Percentiles rank a stretch among this genome's conserved stretches.
Conservation (phyloP, 2,113 vertebrate species). For the Urocynchramus pylzowi region DNA sequence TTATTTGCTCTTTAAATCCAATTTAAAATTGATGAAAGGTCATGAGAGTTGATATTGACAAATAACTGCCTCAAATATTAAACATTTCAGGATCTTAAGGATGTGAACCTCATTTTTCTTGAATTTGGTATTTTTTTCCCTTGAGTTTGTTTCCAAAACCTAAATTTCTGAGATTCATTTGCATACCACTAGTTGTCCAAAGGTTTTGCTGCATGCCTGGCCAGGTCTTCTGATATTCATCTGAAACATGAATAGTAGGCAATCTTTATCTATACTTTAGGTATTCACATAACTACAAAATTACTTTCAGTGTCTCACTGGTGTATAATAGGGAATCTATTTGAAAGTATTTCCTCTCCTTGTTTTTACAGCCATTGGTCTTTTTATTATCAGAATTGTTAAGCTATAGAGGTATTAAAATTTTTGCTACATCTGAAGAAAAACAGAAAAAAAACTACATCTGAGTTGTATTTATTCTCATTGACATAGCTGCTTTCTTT, state of each 20-base stretch:
- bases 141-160: not conserved
- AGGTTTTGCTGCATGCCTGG: not conserved
- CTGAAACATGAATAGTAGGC: not conserved
- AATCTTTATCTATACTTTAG: not conserved
- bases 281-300: not conserved
- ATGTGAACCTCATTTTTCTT: not conserved
- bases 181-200: not conserved
- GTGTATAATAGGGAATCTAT: not conserved
- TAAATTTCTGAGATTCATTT: not conserved
- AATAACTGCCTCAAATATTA: not conserved
- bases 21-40: not conserved
- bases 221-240: not conserved
- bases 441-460: not conserved
- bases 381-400: conserved; percentile 2
- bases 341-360: not conserved
- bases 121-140: not conserved
- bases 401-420: not conserved
- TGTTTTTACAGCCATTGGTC: not conserved
- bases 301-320: not conserved
- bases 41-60: not conserved
- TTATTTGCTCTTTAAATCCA: not conserved
- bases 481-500: not conserved
- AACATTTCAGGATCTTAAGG: not conserved
- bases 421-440: not conserved
- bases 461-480: not conserved